Conservation (phyloP, 2,888 invertebrate species). For the Tineola bisselliella region DNA sequence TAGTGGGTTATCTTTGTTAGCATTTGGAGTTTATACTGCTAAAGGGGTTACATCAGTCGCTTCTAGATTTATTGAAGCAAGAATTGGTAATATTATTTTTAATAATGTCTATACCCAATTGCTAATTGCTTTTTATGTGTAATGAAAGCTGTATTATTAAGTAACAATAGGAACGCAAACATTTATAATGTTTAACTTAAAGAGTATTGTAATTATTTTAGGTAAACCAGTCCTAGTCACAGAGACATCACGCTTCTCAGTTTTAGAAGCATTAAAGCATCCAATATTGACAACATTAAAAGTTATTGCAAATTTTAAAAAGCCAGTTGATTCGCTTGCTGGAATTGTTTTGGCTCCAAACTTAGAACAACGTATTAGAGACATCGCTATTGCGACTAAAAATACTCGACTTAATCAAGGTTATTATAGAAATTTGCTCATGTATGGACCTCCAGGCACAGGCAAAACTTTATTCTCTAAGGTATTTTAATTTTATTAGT, state of each 20-base stretch:
- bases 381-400: slow-evolving; percentile 97
- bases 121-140: too few relatives aligned
- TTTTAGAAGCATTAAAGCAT: slow-evolving; percentile 86
- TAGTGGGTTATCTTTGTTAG: slow-evolving; percentile 90
- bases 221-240: slow-evolving; percentile 91
- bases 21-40: slow-evolving; percentile 94
- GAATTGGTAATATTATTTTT: slow-evolving; percentile 30
- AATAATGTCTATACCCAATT: too few relatives aligned
- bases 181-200: too few relatives aligned
- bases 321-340: slow-evolving; percentile 63
- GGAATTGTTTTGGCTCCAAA: slow-evolving; percentile 95
- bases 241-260: slow-evolving; percentile 93
- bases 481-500: background rate
- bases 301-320: slow-evolving; percentile 69
- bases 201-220: too few relatives aligned
- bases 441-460: slow-evolving; percentile 99
- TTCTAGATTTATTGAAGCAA: slow-evolving; percentile 89
- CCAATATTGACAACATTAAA: slow-evolving; percentile 82
- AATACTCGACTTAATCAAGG: slow-evolving; percentile 96
- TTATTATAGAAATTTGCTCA: slow-evolving; percentile 94
- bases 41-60: slow-evolving; percentile 92
- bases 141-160: too few relatives aligned
- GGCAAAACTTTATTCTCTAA: slow-evolving; percentile 96
- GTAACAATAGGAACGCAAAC: too few relatives aligned
- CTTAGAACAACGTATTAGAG: slow-evolving; percentile 90